Evolutionary conservation across 1,140 invertebrate genomes (phyloP).

Genomic region (Xylocopa sonorina): DNA sequence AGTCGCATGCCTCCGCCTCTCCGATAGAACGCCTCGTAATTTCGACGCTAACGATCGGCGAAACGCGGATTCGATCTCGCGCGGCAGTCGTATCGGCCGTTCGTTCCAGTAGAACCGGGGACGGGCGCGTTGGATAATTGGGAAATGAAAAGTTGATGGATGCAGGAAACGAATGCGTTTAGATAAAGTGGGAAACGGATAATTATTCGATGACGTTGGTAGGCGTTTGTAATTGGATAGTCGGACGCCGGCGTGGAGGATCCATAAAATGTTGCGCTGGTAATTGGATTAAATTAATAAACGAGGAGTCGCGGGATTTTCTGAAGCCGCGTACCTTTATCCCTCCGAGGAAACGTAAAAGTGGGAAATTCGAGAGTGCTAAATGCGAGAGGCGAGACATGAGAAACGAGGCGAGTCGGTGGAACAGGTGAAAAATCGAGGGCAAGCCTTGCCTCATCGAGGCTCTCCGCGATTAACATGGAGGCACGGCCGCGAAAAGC

Average conservation of each 20-base stretch:
- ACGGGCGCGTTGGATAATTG: constrained; percentile 2
- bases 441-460: neutral
- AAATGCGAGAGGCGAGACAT: too few relatives aligned
- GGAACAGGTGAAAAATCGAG: neutral
- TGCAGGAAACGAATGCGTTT: neutral
- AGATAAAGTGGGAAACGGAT: neutral
- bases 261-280: neutral
- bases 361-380: too few relatives aligned
- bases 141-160: constrained; percentile 10
- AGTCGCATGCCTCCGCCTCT: constrained; percentile 25
- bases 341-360: too few relatives aligned
- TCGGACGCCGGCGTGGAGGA: neutral
- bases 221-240: neutral
- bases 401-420: neutral
- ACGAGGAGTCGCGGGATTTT: too few relatives aligned
- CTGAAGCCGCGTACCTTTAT: too few relatives aligned
- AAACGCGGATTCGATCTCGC: constrained; percentile 11
- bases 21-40: constrained; percentile 46
- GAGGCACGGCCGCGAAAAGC: constrained; percentile 48
- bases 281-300: neutral
- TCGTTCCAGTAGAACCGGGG: neutral
- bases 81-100: neutral
- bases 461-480: constrained; percentile 17
- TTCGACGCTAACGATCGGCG: constrained; percentile 48
- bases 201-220: neutral